These are phyloP conservation scores for Heliconius charithonia DNA, from an alignment of 2,888 invertebrate genomes.

Conservation along the genomic window DNA sequence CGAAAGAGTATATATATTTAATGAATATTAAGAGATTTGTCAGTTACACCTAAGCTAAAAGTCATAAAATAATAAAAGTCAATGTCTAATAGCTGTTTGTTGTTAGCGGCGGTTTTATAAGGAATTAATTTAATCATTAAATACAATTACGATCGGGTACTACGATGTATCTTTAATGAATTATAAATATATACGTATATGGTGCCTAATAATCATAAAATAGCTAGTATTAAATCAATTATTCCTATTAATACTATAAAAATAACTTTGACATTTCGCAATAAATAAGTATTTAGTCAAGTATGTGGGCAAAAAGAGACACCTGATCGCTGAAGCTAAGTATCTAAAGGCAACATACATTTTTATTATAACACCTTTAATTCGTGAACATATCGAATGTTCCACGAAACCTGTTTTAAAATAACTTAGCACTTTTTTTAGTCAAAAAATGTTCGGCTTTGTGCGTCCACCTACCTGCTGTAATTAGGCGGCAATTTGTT, in stretches of 20 bases:
- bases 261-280: constrained; percentile 18
- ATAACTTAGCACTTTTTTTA: constrained; percentile 56
- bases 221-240: background rate
- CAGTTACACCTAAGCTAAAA: no score
- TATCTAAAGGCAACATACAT: background rate
- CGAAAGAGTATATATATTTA: no score
- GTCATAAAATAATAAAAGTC: background rate
- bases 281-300: constrained; percentile 13
- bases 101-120: background rate
- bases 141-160: background rate
- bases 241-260: background rate
- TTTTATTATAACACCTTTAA: constrained; percentile 35
- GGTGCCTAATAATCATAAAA: background rate
- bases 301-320: constrained; percentile 13
- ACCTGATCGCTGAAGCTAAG: background rate
- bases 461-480: constrained; percentile 56
- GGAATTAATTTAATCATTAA: background rate
- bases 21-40: no score
- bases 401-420: constrained; percentile 50
- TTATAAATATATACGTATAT: background rate
- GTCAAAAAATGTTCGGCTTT: constrained; percentile 51
- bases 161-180: background rate
- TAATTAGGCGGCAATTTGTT: constrained; percentile 57
- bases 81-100: background rate
- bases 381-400: constrained; percentile 27